Percentiles rank a stretch among this genome's conserved stretches.
phyloP scores from a whole-genome alignment of 2,888 invertebrate species.

The Drosophila phalerata region DNA sequence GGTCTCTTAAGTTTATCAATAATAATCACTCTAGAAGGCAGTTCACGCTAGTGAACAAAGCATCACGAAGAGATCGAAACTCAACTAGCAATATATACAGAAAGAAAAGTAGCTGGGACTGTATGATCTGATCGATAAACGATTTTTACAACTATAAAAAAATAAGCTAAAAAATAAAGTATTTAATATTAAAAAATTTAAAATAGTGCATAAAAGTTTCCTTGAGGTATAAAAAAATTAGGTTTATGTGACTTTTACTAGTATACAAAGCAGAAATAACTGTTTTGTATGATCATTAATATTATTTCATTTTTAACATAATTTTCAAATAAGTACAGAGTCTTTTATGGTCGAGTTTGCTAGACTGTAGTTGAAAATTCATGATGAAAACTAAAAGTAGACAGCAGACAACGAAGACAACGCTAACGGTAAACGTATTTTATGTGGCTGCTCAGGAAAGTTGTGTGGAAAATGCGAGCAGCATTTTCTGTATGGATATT shows the following conservation, averaged over 20 bases:
- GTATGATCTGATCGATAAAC: no score
- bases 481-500: slow-evolving; percentile 62
- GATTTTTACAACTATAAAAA: no score
- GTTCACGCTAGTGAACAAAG: no score
- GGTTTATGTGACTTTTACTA: no score
- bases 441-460: slow-evolving; percentile 39
- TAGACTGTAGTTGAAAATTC: slow-evolving; percentile 61
- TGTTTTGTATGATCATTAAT: background rate
- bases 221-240: no score
- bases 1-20: background rate
- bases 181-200: no score
- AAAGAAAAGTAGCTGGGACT: no score
- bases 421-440: slow-evolving; percentile 47
- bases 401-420: slow-evolving; percentile 35
- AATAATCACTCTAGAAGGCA: background rate
- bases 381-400: slow-evolving; percentile 79
- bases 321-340: background rate
- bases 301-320: background rate
- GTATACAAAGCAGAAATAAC: no score
- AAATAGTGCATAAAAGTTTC: no score
- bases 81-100: no score
- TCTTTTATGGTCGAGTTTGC: background rate
- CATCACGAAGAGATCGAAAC: no score
- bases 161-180: no score
- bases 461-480: slow-evolving; percentile 40